These are phyloP conservation scores for Babylonia areolata DNA, from an alignment of 1,140 invertebrate genomes.

Conservation along the genomic window DNA sequence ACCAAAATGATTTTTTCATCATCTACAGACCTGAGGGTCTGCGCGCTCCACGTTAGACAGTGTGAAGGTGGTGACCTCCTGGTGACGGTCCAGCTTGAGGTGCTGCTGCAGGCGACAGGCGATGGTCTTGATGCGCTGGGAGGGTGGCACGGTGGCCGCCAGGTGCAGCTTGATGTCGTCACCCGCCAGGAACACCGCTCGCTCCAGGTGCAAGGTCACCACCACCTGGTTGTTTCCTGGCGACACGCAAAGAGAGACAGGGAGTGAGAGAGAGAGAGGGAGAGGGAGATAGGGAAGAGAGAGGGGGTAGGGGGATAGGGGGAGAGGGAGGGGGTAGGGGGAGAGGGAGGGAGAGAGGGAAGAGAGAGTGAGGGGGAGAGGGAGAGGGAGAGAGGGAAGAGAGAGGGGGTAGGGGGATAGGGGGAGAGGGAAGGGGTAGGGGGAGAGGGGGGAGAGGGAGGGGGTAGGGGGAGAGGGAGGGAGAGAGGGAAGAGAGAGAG, in stretches of 20 bases:
- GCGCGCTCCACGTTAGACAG: slow-evolving; percentile 49
- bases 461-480: neutral
- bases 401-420: neutral
- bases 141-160: slow-evolving; percentile 40
- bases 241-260: neutral
- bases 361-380: neutral
- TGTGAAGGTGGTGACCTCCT: slow-evolving; percentile 44
- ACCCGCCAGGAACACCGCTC: slow-evolving; percentile 64
- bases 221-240: neutral
- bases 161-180: slow-evolving; percentile 65
- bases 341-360: neutral
- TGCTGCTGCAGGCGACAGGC: slow-evolving; percentile 56
- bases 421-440: neutral
- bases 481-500: neutral
- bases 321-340: neutral
- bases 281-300: neutral
- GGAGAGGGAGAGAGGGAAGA: neutral
- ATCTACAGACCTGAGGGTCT: slow-evolving; percentile 46
- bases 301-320: neutral
- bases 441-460: too few relatives aligned
- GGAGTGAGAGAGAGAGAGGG: neutral
- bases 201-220: slow-evolving; percentile 57
- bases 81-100: slow-evolving; percentile 46
- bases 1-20: too few relatives aligned
- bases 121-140: slow-evolving; percentile 56